Percentiles rank a stretch among this genome's conserved stretches.
Evolutionary conservation across 1,140 invertebrate genomes (phyloP).

Genomic region (Stratiolaelaps scimitus): DNA sequence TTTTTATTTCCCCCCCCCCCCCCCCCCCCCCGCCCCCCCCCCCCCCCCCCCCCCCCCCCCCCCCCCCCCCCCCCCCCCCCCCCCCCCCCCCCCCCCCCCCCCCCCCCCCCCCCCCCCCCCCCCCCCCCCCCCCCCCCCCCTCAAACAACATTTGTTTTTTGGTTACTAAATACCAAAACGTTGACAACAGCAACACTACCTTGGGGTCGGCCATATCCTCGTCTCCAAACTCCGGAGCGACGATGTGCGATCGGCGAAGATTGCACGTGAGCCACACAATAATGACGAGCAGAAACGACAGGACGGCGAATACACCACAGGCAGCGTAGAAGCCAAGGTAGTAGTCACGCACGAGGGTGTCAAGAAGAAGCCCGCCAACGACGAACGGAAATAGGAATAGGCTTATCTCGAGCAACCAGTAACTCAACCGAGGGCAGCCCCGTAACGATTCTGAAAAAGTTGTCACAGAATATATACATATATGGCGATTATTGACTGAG

Average conservation of each 20-base stretch:
- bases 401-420: neutral
- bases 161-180: neutral
- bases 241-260: neutral
- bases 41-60: no score
- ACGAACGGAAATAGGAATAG: neutral
- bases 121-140: no score
- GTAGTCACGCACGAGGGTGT: slow-evolving; percentile 3
- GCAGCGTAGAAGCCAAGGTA: slow-evolving; percentile 1
- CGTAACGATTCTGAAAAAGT: slow-evolving; percentile 10
- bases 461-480: no score
- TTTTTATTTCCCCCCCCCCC: no score
- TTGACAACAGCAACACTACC: neutral
- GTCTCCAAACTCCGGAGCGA: neutral
- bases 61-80: no score
- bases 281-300: slow-evolving; percentile 13
- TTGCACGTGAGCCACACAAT: neutral
- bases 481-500: no score
- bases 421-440: slow-evolving; percentile 4
- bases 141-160: neutral
- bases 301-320: neutral
- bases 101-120: no score
- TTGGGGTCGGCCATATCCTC: neutral
- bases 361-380: neutral
- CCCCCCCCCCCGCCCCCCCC: no score
- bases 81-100: no score